These are phyloP conservation scores for Polymixis flavicincta DNA, from an alignment of 2,888 invertebrate genomes.

Conservation along the genomic window DNA sequence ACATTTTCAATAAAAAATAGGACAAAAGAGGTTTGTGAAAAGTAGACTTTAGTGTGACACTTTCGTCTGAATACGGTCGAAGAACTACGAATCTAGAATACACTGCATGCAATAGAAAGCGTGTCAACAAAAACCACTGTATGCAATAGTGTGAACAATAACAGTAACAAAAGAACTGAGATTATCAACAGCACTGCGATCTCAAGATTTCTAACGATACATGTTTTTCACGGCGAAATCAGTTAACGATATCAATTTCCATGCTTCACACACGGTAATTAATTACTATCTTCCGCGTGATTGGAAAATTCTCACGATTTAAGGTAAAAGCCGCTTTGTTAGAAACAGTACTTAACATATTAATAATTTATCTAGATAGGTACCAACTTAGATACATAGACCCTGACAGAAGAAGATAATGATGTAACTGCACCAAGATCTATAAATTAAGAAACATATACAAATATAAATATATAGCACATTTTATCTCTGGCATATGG, in stretches of 20 bases:
- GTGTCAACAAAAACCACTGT: slow-evolving; percentile 47
- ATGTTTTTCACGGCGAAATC: slow-evolving; percentile 70
- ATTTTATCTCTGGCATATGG: slow-evolving; percentile 8
- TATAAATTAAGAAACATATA: neutral
- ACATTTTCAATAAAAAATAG: neutral
- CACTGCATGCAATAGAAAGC: slow-evolving; percentile 53
- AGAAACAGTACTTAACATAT: slow-evolving; percentile 52
- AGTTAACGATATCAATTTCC: slow-evolving; percentile 76
- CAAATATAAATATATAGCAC: neutral
- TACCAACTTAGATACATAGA: neutral
- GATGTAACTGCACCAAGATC: neutral
- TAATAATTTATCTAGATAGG: slow-evolving; percentile 30
- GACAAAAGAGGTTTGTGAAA: neutral
- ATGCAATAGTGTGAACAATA: slow-evolving; percentile 59
- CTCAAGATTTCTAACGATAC: slow-evolving; percentile 71
- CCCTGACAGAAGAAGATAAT: neutral
- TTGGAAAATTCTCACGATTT: slow-evolving; percentile 78
- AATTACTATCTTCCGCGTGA: slow-evolving; percentile 72
- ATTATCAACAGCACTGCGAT: slow-evolving; percentile 57
- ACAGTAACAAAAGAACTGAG: slow-evolving; percentile 62
- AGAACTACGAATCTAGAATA: slow-evolving; percentile 33
- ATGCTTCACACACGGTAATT: slow-evolving; percentile 80
- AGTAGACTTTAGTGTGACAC: neutral
- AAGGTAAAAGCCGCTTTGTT: slow-evolving; percentile 58
- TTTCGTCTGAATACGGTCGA: slow-evolving; percentile 1